Conservation (phyloP, 2,797 vertebrate genomes). For the Macroramphosus scolopax region DNA sequence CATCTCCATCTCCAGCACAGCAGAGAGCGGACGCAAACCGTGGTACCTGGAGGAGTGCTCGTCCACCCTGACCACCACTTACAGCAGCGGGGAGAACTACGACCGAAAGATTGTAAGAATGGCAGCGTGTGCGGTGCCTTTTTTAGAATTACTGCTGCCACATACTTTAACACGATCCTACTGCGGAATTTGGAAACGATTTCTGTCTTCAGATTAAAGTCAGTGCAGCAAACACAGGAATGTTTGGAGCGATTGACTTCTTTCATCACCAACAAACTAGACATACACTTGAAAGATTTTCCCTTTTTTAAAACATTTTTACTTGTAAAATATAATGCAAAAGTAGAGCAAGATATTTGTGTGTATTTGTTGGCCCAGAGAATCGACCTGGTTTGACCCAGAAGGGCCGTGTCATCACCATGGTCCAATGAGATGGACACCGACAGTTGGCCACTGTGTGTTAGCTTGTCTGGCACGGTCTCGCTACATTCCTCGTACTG, state of each 20-base stretch:
- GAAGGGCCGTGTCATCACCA: constrained; percentile 6
- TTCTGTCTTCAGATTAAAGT: no score
- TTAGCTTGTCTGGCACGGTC: constrained; percentile 48
- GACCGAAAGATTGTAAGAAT: constrained; percentile 94
- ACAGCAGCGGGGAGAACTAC: constrained; percentile 98
- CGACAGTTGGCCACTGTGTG: constrained; percentile 35
- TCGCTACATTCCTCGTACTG: constrained; percentile 49
- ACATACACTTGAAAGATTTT: no score
- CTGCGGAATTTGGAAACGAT: no score
- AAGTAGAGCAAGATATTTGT: no score
- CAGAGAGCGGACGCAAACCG: constrained; percentile 95
- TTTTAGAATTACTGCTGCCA: background rate
- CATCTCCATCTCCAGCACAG: constrained; percentile 98
- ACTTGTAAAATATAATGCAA: no score
- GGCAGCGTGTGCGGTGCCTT: background rate
- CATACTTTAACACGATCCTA: no score
- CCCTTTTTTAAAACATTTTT: no score
- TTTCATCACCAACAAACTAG: no score
- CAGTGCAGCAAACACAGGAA: no score
- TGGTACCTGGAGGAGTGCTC: constrained; percentile 98
- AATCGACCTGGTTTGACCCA: constrained; percentile 30
- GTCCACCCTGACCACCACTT: constrained; percentile 95
- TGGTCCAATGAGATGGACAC: constrained; percentile 18
- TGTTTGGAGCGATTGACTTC: no score
- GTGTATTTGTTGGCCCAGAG: background rate